These are phyloP conservation scores for Branchellion lobata DNA, from an alignment of 2,888 invertebrate species.

Conservation along the genomic window DNA sequence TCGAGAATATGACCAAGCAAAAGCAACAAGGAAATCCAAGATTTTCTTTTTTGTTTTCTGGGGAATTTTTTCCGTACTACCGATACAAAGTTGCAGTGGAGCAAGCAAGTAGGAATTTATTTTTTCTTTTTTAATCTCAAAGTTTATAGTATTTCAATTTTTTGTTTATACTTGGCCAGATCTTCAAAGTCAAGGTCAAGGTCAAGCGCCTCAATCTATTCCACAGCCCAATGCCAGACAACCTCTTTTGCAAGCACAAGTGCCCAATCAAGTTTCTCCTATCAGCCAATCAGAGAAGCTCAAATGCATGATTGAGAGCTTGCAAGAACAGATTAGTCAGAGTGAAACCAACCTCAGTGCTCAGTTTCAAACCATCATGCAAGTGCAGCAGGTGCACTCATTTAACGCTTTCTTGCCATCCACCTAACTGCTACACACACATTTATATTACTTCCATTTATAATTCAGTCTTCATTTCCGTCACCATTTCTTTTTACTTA, in stretches of 20 bases:
- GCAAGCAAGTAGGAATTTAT: conserved; percentile 71
- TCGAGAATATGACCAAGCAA: conserved; percentile 96
- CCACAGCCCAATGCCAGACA: conserved; percentile 49
- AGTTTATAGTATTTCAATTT: too few species aligned
- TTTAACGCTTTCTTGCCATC: too few species aligned
- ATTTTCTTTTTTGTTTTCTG: conserved; percentile 93
- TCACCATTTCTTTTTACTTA: too few species aligned
- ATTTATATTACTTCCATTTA: too few species aligned
- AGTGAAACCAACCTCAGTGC: conserved; percentile 93
- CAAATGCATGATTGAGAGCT: conserved; percentile 45
- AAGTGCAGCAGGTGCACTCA: conserved; percentile 80
- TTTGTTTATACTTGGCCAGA: too few species aligned
- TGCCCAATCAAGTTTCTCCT: conserved; percentile 55
- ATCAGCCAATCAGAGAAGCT: conserved; percentile 56
- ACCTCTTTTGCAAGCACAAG: conserved; percentile 55
- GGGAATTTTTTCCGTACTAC: conserved; percentile 92
- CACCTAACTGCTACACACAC: too few species aligned
- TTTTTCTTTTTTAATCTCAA: too few species aligned
- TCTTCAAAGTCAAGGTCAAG: too few species aligned
- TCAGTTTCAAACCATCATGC: conserved; percentile 80
- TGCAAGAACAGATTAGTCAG: conserved; percentile 78
- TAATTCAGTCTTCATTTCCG: too few species aligned
- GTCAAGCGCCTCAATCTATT: too few species aligned
- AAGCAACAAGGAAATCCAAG: conserved; percentile 97
- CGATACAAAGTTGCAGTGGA: conserved; percentile 92